Evolutionary conservation across 37 sponge, comb jelly and placozoan species (phyloP), one percentile per base, ranked within the genome.

Genomic region (Aphrocallistes beatrix): DNA sequence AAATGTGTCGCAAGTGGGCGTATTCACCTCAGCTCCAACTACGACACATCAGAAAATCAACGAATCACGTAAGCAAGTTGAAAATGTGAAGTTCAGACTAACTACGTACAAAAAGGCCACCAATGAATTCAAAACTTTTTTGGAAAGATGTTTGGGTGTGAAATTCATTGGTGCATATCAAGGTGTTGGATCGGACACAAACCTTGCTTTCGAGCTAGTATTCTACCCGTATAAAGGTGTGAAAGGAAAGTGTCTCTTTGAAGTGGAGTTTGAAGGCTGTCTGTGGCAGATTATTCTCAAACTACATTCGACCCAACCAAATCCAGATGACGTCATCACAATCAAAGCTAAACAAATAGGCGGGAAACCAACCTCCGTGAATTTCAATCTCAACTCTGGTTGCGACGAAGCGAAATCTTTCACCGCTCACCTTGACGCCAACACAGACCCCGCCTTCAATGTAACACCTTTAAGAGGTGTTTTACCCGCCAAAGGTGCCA

Each of bases 141-240:
- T 60, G 10, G 75, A 60, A 8, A 3, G 75, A 3, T 60, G 28
- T 28, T 28, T 60, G 34, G 75, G 75, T 60, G 75, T 60, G 17
- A 60, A 60, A 60, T 60, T 60, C 75, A 3, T 60, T 32, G 75
- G 75, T 60, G 75, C 75, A 19, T 60, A 60, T 60, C 6, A 42
- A 42, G 75, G 75, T 19, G 21, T 13, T 21, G 34, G n/a, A 19
- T 25, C 10, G 10, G 75, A 30, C 8, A 60, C 75, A 60, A 60
- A 60, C 21, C 21, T 60, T 25, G 75, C 75, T 60, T 60, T 60
- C 75, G 28, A 60, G 10, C 75, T 60, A 32, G 21, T 60, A 25
- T 60, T 60, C 75, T 28, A 25, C n/a, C 75, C 75, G 10, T 60
- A 60, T 60, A 60, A 60, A 28, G 75, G 28, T 25, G n/a, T 60